Conservation (phyloP, 2,888 invertebrate genomes). For the Dioctria rufipes region DNA sequence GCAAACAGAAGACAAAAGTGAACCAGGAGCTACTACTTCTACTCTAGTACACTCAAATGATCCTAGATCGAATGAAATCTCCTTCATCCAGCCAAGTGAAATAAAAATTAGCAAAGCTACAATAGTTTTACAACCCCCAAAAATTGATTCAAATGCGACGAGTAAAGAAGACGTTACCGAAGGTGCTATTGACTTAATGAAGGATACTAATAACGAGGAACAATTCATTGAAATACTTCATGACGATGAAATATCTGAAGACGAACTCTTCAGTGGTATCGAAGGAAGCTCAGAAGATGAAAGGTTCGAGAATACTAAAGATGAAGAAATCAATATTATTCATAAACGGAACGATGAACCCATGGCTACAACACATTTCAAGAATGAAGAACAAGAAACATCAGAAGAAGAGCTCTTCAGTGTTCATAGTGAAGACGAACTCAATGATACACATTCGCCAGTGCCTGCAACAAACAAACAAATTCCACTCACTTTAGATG, state of each 20-base stretch:
- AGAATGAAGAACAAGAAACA: slow-evolving; percentile 58
- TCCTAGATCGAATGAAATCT: not conserved
- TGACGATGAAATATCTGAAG: slow-evolving; percentile 57
- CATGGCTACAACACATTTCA: not conserved
- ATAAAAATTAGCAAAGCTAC: slow-evolving; percentile 49
- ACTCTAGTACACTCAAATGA: not conserved
- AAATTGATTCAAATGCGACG: not conserved
- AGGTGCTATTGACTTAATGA: not conserved
- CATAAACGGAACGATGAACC: not conserved
- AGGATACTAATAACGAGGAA: not conserved
- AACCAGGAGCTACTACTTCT: not conserved
- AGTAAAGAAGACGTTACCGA: not conserved
- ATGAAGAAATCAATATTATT: slow-evolving; percentile 31
- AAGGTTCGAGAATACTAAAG: slow-evolving; percentile 56
- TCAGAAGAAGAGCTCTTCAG: slow-evolving; percentile 65
- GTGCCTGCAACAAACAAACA: slow-evolving; percentile 4
- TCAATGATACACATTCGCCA: not conserved
- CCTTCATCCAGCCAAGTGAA: slow-evolving; percentile 33
- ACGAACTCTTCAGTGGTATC: slow-evolving; percentile 65
- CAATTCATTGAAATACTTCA: not conserved
- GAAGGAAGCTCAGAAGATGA: slow-evolving; percentile 64
- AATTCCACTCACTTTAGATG: not conserved
- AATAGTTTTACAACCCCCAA: slow-evolving; percentile 23
- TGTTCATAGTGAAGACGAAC: slow-evolving; percentile 63
- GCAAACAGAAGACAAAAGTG: slow-evolving; percentile 14